Percentiles rank a stretch among this genome's conserved stretches.
phyloP scores from a whole-genome alignment of 1,140 invertebrate species.

The Mesaphorura yosii region DNA sequence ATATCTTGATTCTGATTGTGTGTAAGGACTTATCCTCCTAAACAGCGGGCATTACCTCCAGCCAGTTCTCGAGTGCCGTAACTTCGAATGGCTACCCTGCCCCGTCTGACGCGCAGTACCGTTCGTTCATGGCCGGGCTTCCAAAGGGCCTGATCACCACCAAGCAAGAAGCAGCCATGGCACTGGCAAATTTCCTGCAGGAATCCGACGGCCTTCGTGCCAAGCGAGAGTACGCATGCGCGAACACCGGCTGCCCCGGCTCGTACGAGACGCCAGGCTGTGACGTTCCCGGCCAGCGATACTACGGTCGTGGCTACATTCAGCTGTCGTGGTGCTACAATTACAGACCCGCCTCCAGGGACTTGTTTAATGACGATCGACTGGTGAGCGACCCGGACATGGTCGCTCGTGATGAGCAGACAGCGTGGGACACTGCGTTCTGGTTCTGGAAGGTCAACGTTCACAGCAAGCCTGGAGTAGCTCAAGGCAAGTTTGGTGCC shows the following conservation, averaged over 20 bases:
- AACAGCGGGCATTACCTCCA: slow-evolving; percentile 20
- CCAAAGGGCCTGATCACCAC: slow-evolving; percentile 3
- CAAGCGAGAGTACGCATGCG: not conserved
- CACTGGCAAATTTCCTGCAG: slow-evolving; percentile 15
- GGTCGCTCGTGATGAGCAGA: slow-evolving; percentile 15
- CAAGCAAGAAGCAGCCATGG: slow-evolving; percentile 14
- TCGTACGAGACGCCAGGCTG: not conserved
- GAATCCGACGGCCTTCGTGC: slow-evolving; percentile 5
- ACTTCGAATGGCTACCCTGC: slow-evolving; percentile 1
- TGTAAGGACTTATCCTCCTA: no score
- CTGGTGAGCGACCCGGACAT: slow-evolving; percentile 12
- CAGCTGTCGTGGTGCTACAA: slow-evolving; percentile 12
- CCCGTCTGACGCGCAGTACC: slow-evolving; percentile 9
- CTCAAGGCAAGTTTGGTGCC: slow-evolving; percentile 17
- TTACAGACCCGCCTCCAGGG: not conserved
- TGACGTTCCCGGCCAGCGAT: slow-evolving; percentile 13
- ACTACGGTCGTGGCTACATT: slow-evolving; percentile 25
- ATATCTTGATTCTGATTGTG: no score
- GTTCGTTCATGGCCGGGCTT: not conserved
- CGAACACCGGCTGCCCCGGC: not conserved
- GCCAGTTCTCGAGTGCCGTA: not conserved
- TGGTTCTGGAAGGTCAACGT: slow-evolving; percentile 21
- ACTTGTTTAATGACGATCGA: slow-evolving; percentile 9
- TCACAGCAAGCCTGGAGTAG: slow-evolving; percentile 5
- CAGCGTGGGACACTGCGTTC: slow-evolving; percentile 12